These are phyloP conservation scores for Theonella swinhoei DNA, from an alignment of 37 sponge, comb jelly and placozoan genomes.

Conservation along the genomic window DNA sequence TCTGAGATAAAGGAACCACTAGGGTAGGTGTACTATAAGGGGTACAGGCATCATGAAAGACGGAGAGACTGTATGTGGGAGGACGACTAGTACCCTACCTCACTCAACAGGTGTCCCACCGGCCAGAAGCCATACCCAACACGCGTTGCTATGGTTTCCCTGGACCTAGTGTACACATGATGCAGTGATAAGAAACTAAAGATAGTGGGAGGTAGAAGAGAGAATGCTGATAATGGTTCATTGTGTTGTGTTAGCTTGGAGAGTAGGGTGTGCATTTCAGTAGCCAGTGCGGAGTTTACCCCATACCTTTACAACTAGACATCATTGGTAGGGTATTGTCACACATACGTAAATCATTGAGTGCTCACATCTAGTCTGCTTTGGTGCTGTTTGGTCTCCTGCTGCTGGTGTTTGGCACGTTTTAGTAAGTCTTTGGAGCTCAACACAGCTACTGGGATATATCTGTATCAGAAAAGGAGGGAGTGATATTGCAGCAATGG, in stretches of 20 bases:
- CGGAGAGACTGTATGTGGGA: neutral
- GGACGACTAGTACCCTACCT: neutral
- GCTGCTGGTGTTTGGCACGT: constrained; percentile 85
- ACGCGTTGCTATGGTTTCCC: neutral
- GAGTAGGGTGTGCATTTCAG: too few relatives aligned
- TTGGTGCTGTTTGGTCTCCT: constrained; percentile 79
- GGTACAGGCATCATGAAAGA: neutral
- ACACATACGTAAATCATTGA: too few relatives aligned
- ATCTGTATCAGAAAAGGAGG: constrained; percentile 36
- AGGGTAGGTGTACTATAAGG: too few relatives aligned
- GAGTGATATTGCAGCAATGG: constrained; percentile 3
- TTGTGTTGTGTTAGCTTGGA: neutral
- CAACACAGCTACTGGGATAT: constrained; percentile 86
- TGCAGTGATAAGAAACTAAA: neutral
- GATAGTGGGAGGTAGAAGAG: neutral
- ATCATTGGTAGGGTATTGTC: too few relatives aligned
- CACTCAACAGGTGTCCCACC: neutral
- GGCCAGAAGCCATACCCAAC: neutral
- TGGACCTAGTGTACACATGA: neutral
- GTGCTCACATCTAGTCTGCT: constrained; percentile 82
- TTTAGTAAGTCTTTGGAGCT: constrained; percentile 78
- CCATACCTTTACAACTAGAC: too few relatives aligned
- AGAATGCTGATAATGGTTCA: neutral
- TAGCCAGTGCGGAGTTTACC: too few relatives aligned
- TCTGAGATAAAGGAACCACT: too few relatives aligned